Evolutionary conservation across 2,797 vertebrate genomes (phyloP), one percentile per base, ranked within the genome.

Genomic region (Aratinga solstitialis): DNA sequence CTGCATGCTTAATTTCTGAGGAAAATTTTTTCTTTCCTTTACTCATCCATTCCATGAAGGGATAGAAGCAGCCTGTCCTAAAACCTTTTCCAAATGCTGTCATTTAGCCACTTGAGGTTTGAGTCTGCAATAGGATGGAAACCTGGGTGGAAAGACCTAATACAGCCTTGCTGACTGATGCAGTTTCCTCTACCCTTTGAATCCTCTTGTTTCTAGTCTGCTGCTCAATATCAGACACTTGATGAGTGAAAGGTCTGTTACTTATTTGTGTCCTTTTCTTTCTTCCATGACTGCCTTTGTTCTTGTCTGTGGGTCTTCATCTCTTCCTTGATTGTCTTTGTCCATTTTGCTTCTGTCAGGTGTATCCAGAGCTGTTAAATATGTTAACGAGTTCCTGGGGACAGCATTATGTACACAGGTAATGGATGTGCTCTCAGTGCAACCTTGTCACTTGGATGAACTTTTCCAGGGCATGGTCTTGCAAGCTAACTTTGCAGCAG

Each of bases 361-460:
- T 97, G 99, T 99, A 97, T 99, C 99, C 98, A 99, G 99, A 98
- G 99, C 99, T 85, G 98, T 99, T 98, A 99, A 99, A 98, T 99
- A 99, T 99, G 95, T 99, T 98, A 99, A 99, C 97, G 98, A 99
- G 97, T 99, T 99, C 98, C 99, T 99, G 99, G 99, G 98, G 81
- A 99, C 99, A 95, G 99, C 99, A 69, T 97, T 99, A 96, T 99
- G 99, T 98, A 99, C 99, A 90, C 99, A 99, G 99, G 99, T 99
- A 99, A 99, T 96, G 96, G 89, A 97, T 91, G 48, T 89, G 87
- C 90, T 89, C 77, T 51, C 42, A 42, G 78, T 71, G 89, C 91
- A 89, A 56, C 91, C 95, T 85, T 85, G 88, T 80, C 90, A 54
- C 95, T 94, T 77, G 81, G 97, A 50, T 79, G 47, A 75, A 91